Conservation (phyloP, 2,113 vertebrate genomes). For the Peromyscus maniculatus region DNA sequence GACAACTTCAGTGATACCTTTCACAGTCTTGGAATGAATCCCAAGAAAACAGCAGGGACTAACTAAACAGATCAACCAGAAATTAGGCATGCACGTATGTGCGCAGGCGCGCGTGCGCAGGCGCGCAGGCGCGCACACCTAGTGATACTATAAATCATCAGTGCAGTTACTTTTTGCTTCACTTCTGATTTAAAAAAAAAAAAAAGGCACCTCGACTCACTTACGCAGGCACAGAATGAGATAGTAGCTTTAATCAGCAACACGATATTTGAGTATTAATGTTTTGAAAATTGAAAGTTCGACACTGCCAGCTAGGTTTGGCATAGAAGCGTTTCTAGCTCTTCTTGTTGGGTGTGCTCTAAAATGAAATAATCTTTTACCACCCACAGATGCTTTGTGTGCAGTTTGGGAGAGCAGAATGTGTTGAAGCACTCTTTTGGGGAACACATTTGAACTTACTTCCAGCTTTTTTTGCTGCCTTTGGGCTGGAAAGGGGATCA, state of each 20-base stretch:
- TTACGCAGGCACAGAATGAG: neutral
- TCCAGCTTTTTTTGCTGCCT: neutral
- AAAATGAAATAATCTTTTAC: neutral
- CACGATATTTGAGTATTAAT: neutral
- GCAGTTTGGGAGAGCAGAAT: neutral
- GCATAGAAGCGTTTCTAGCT: slow-evolving; percentile 39
- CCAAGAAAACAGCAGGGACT: slow-evolving; percentile 76
- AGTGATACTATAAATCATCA: neutral
- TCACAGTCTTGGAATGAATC: slow-evolving; percentile 71
- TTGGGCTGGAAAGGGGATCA: neutral
- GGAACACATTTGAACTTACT: slow-evolving; percentile 20
- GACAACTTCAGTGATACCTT: slow-evolving; percentile 57
- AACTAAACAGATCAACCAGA: slow-evolving; percentile 67
- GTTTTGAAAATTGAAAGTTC: slow-evolving; percentile 45
- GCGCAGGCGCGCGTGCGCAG: too few relatives aligned
- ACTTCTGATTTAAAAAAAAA: neutral
- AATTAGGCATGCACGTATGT: slow-evolving; percentile 47
- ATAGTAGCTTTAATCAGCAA: slow-evolving; percentile 32
- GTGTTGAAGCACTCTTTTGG: slow-evolving; percentile 7
- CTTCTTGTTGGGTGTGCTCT: slow-evolving; percentile 47
- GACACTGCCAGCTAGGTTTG: neutral
- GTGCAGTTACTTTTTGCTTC: slow-evolving; percentile 25
- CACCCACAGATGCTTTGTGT: neutral
- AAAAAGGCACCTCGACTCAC: neutral
- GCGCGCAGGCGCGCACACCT: too few relatives aligned